Base-by-base conservation (phyloP, 1,140 invertebrate genomes). In the Alviniconcha marisindica region DNA sequence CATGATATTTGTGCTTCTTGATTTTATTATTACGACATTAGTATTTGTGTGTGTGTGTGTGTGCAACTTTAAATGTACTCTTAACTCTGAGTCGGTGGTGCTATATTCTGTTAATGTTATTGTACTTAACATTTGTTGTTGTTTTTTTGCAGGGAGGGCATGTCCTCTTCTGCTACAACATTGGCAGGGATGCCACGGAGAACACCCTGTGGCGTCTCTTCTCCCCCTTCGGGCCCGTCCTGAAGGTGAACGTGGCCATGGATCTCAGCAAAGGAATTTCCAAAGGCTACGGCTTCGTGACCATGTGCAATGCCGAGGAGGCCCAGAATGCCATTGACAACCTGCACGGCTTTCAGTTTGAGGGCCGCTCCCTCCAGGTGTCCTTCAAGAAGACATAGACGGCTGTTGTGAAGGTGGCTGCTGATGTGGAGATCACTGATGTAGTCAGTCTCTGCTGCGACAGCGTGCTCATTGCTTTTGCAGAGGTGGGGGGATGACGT, bases 211-310 rank as follows among this genome's bases (percentile, higher is more conserved):
- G 89, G 89, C 88, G 91, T 36, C 79, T 94, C 82, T 94, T 94
- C 85, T 89, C 89, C 15, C 88, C 90, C 0, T 94, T 92, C 85
- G 94, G 94, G 33, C 91, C 89, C 7, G 91, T 94, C 4, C 87
- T 90, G 51, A 93, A 93, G 82, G 92, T 92, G 10, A 93, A 93
- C 84, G 91, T 94, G 28, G 91, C 94, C 24, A 85, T 91, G 79
- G 92, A 93, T 56, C 88, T 89, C 71, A 85, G 87, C 48, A 91
- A 92, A 69, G 88, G 88, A 74, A 83, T 90, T 60, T 90, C 91
- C 81, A 94, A 93, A 87, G 93, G 93, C 28, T 94, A 89, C 90
- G 93, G 93, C 10, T 94, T 94, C 89, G 93, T 94, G 10, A 94
- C 93, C 33, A 94, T 94, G 93, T 86, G 91, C 33, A 93, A 91